Conservation (phyloP, 2,113 vertebrate genomes). For the Agapornis roseicollis region DNA sequence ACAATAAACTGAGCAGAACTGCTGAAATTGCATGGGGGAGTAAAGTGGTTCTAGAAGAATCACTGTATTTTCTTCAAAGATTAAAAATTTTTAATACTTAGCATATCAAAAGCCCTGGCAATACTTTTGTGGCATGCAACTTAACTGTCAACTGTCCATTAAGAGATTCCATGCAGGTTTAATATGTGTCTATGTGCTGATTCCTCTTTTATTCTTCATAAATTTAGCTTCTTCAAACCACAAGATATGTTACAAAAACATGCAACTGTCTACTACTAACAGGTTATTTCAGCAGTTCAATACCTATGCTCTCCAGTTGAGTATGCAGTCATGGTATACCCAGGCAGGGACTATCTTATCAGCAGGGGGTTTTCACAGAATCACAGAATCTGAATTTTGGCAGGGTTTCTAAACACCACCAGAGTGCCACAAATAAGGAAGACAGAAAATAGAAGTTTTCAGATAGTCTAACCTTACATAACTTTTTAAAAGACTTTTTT, state of each 20-base stretch:
- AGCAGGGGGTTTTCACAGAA: too few relatives aligned
- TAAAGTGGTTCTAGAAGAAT: not conserved
- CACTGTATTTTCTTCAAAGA: not conserved
- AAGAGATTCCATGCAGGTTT: not conserved
- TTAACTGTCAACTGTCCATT: not conserved
- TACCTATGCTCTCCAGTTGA: not conserved
- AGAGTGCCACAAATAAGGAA: not conserved
- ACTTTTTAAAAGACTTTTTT: not conserved
- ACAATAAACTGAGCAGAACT: not conserved
- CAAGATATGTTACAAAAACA: not conserved
- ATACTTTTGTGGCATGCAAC: not conserved
- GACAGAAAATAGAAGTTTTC: not conserved
- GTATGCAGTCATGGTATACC: not conserved
- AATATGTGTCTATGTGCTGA: not conserved
- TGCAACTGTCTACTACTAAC: not conserved
- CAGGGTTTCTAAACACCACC: not conserved
- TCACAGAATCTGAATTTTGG: too few relatives aligned
- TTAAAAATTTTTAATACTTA: not conserved
- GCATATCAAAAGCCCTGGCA: not conserved
- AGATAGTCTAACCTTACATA: not conserved
- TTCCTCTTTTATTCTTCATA: not conserved
- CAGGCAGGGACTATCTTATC: not conserved
- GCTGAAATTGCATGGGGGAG: not conserved
- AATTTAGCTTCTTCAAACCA: not conserved
- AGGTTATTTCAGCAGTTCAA: not conserved